These are phyloP conservation scores for Peribatodes rhomboidaria DNA, from an alignment of 2,888 invertebrate species.

Conservation along the genomic window DNA sequence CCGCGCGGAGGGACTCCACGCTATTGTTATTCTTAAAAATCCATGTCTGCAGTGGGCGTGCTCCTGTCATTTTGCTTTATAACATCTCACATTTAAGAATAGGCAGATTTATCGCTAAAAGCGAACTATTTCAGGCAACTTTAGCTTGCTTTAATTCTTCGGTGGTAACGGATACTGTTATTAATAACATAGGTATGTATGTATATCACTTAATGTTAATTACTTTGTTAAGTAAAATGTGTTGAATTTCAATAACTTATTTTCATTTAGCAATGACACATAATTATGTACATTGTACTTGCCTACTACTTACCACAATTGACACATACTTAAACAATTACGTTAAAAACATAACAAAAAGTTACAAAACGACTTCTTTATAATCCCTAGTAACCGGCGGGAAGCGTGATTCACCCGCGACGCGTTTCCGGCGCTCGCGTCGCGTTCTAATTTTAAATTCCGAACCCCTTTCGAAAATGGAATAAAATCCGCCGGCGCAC, in stretches of 20 bases:
- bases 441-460: conserved; percentile 81
- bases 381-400: conserved; percentile 47
- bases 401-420: conserved; percentile 73
- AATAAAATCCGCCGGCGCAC: conserved; percentile 77
- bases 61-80: too few relatives aligned
- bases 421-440: conserved; percentile 79
- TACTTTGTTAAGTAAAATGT: neutral
- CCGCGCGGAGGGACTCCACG: too few relatives aligned
- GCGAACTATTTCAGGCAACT: too few relatives aligned
- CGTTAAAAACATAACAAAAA: conserved; percentile 12
- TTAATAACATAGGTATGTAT: too few relatives aligned
- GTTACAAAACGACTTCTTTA: conserved; percentile 41
- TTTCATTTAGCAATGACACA: neutral
- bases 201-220: too few relatives aligned
- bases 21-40: too few relatives aligned
- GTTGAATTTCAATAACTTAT: neutral
- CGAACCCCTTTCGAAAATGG: conserved; percentile 80
- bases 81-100: too few relatives aligned
- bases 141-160: too few relatives aligned
- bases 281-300: neutral
- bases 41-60: too few relatives aligned
- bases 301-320: neutral
- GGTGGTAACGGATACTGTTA: too few relatives aligned
- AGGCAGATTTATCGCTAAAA: too few relatives aligned
- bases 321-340: neutral